phyloP scores from a whole-genome alignment of 2,888 invertebrate genomes.

The Chrysolina haemoptera region DNA sequence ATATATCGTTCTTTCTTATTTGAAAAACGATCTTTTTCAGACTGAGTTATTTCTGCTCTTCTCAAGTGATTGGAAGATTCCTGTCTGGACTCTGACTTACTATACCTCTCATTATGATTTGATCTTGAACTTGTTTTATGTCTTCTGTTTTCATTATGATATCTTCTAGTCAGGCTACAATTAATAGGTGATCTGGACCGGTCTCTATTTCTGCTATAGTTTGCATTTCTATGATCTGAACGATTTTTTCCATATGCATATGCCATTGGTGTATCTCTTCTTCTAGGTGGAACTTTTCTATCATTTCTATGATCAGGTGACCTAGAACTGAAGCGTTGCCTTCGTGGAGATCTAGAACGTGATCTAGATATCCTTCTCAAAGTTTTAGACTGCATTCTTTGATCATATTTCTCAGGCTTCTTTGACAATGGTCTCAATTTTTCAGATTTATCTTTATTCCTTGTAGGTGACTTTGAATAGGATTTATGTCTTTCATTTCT shows the following conservation, averaged over 20 bases:
- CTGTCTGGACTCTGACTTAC: neutral
- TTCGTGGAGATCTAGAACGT: constrained; percentile 6
- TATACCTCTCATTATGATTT: constrained; percentile 1
- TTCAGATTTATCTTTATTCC: neutral
- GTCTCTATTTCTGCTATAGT: neutral
- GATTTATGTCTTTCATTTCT: constrained; percentile 8
- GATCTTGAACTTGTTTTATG: constrained; percentile 1
- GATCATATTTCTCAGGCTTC: constrained; percentile 6
- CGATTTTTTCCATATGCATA: neutral
- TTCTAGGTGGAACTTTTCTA: neutral
- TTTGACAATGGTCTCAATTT: neutral
- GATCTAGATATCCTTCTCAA: constrained; percentile 5
- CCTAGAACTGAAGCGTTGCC: neutral
- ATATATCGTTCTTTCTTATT: neutral
- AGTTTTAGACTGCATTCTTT: neutral
- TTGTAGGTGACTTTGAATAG: constrained; percentile 17
- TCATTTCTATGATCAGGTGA: constrained; percentile 22
- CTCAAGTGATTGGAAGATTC: neutral
- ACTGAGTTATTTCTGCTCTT: neutral
- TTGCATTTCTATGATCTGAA: neutral
- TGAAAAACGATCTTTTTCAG: neutral
- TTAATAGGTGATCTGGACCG: constrained; percentile 27
- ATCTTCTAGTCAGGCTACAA: constrained; percentile 23
- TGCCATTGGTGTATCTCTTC: neutral
- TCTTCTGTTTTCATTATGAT: constrained; percentile 3